phyloP scores from a whole-genome alignment of 2,797 vertebrate species.

The Rhinogobio ventralis region DNA sequence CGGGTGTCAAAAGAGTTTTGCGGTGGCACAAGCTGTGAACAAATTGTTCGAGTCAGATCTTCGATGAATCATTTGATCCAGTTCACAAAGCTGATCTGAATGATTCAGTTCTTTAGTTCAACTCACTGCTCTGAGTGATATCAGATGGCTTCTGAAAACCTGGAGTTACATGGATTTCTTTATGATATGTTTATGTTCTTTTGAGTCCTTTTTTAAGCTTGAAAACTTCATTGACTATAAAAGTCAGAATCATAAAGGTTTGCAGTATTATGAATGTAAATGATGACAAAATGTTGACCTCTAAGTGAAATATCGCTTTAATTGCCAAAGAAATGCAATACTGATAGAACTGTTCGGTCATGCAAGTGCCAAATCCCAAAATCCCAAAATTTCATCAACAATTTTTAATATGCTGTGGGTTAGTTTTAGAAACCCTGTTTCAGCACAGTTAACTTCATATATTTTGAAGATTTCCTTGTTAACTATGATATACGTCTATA shows the following conservation, averaged over 20 bases:
- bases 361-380: neutral
- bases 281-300: neutral
- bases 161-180: neutral
- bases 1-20: neutral
- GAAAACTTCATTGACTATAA: neutral
- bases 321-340: neutral
- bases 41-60: neutral
- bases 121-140: too few relatives aligned
- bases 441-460: neutral
- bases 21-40: too few relatives aligned
- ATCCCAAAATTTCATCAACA: neutral
- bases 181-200: neutral
- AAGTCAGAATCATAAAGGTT: too few relatives aligned
- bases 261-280: neutral
- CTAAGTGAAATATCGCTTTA: neutral
- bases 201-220: neutral
- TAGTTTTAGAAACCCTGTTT: neutral
- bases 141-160: too few relatives aligned
- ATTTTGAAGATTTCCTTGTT: neutral
- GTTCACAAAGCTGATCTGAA: neutral
- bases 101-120: neutral
- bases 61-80: neutral
- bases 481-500: neutral
- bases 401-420: neutral
- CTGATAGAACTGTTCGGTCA: neutral